These are phyloP conservation scores for Marcusenius ussheri DNA, from an alignment of 2,113 vertebrate species.

Conservation along the genomic window DNA sequence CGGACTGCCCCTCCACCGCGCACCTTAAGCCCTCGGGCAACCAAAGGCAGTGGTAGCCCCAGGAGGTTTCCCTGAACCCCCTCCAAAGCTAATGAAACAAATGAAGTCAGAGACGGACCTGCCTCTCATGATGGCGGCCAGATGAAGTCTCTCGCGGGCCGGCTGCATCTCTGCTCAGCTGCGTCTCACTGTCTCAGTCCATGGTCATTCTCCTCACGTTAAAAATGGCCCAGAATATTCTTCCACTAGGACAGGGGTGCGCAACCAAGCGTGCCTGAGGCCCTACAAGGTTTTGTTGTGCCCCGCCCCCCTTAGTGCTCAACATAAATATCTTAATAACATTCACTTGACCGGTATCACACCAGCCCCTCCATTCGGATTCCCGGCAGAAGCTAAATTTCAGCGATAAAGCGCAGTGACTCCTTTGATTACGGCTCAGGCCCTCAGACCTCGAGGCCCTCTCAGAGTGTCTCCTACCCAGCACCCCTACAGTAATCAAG, in stretches of 20 bases:
- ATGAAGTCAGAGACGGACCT: not conserved
- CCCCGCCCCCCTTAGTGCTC: not conserved
- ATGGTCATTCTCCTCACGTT: not conserved
- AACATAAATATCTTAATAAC: conserved; percentile 1
- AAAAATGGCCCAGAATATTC: not conserved
- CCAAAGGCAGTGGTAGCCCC: not conserved
- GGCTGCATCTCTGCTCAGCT: not conserved
- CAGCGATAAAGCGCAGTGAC: not conserved
- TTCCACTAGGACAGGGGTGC: not conserved
- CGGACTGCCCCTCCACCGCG: not conserved
- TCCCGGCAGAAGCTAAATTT: not conserved
- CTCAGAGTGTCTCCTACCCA: not conserved
- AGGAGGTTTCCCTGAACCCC: not conserved
- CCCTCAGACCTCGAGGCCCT: not conserved
- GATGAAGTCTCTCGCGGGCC: not conserved
- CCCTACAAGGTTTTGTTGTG: not conserved
- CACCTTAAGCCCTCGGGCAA: not conserved
- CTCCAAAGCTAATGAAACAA: not conserved
- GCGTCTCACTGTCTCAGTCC: not conserved
- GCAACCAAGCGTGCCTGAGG: not conserved
- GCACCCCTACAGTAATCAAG: not conserved
- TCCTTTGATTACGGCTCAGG: not conserved
- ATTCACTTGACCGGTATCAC: not conserved
- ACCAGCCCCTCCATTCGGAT: not conserved
- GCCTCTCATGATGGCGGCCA: not conserved